phyloP scores from a whole-genome alignment of 92 coral and sea anemone genomes.

The Diadumene lineata region DNA sequence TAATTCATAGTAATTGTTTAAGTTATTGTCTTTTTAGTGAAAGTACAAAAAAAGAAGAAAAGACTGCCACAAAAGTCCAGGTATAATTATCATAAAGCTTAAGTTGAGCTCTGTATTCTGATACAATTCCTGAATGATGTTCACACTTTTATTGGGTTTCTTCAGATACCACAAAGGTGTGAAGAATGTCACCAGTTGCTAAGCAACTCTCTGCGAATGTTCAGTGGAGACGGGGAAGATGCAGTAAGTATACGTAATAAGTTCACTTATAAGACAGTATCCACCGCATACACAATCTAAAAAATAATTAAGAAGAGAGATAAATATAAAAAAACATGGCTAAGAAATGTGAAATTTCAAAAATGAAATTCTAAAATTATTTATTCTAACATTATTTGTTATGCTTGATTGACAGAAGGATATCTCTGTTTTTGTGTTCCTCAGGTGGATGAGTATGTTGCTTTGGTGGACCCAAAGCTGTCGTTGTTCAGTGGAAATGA shows the following conservation, averaged over 20 bases:
- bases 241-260: constrained; percentile 63
- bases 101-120: too few relatives aligned
- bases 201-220: constrained; percentile 78
- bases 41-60: neutral
- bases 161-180: constrained; percentile 89
- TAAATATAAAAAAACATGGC: too few relatives aligned
- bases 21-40: neutral
- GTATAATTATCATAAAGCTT: too few relatives aligned
- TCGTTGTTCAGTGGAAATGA: constrained; percentile 95
- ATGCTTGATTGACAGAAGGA: too few relatives aligned
- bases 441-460: constrained; percentile 97
- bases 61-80: constrained; percentile 11
- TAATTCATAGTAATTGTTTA: neutral
- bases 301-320: too few relatives aligned
- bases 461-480: constrained; percentile 83
- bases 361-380: too few relatives aligned
- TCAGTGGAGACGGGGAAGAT: constrained; percentile 87
- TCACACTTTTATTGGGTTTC: neutral
- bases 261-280: too few relatives aligned
- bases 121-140: neutral
- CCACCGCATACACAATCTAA: too few relatives aligned
- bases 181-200: constrained; percentile 85
- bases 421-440: too few relatives aligned
- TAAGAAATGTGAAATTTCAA: too few relatives aligned
- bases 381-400: too few relatives aligned